phyloP scores from a whole-genome alignment of 1,140 invertebrate species.

The Atta colombica region DNA sequence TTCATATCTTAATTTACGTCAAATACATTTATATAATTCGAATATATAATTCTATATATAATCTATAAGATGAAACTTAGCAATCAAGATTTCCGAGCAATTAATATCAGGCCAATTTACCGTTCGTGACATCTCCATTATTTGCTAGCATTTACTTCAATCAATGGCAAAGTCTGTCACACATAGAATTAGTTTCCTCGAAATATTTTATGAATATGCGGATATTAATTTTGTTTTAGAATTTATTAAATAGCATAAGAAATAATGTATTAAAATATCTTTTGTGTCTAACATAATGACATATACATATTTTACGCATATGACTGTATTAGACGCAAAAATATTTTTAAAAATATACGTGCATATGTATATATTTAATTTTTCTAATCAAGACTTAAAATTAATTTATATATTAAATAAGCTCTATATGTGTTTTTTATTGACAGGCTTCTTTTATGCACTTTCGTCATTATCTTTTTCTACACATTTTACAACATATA shows the following conservation, averaged over 20 bases:
- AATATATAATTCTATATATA: conserved; percentile 19
- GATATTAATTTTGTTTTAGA: not conserved
- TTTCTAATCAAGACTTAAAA: not conserved
- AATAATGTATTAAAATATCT: not conserved
- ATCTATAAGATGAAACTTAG: not conserved
- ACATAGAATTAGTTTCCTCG: not conserved
- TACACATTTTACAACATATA: not conserved
- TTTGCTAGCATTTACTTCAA: conserved; percentile 53
- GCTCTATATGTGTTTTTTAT: not conserved
- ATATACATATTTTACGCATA: not conserved
- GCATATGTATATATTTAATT: not conserved
- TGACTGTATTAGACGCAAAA: no score
- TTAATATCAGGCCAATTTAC: conserved; percentile 46
- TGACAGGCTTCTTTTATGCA: not conserved
- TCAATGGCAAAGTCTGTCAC: conserved; percentile 13
- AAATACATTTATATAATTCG: not conserved
- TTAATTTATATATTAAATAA: not conserved
- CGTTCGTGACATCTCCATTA: conserved; percentile 56
- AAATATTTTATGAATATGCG: not conserved
- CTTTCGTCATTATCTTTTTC: not conserved
- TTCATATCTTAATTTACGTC: not conserved
- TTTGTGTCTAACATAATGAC: not conserved
- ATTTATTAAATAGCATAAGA: not conserved
- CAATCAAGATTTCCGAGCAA: conserved; percentile 35
- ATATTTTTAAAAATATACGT: no score